phyloP scores from a whole-genome alignment of 2,113 vertebrate genomes.

The Carollia perspicillata region DNA sequence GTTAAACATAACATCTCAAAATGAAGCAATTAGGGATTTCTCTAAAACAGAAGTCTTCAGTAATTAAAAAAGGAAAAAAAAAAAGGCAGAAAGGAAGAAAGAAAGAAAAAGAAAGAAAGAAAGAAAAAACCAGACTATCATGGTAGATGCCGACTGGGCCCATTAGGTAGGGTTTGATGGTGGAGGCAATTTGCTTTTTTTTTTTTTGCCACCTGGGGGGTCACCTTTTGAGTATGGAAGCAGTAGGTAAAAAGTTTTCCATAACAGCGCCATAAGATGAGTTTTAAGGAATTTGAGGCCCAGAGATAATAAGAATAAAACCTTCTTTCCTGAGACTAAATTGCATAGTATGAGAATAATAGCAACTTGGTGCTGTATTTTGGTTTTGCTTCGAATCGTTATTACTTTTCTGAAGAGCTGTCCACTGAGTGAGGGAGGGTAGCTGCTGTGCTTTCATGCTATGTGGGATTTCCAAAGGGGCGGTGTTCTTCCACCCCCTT shows the following conservation, averaged over 20 bases:
- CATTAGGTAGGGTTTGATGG: conserved; percentile 67
- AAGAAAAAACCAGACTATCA: conserved; percentile 25
- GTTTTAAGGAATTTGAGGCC: conserved; percentile 72
- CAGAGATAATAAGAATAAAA: conserved; percentile 78
- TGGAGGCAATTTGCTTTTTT: conserved; percentile 51
- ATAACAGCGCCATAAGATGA: conserved; percentile 62
- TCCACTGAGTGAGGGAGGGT: neutral
- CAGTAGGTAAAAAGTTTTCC: conserved; percentile 63
- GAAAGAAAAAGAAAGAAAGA: neutral
- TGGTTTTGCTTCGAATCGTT: conserved; percentile 1
- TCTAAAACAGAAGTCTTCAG: conserved; percentile 73
- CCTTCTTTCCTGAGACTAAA: conserved; percentile 54
- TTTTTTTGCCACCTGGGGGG: conserved; percentile 71
- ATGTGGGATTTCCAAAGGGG: neutral
- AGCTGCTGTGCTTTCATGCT: neutral
- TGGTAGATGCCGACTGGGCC: conserved; percentile 67
- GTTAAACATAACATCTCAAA: conserved; percentile 93
- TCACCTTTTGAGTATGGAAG: conserved; percentile 67
- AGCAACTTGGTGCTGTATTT: conserved; percentile 19
- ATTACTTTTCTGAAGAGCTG: conserved; percentile 42
- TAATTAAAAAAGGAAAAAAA: conserved; percentile 60
- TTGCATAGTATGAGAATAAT: conserved; percentile 60
- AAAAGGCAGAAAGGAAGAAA: too few species aligned
- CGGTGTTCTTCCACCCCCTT: neutral
- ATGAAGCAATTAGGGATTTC: conserved; percentile 89